Evolutionary conservation across 2,113 vertebrate genomes (phyloP), one percentile per base, ranked within the genome.

Genomic region (Dicaeum eximium): DNA sequence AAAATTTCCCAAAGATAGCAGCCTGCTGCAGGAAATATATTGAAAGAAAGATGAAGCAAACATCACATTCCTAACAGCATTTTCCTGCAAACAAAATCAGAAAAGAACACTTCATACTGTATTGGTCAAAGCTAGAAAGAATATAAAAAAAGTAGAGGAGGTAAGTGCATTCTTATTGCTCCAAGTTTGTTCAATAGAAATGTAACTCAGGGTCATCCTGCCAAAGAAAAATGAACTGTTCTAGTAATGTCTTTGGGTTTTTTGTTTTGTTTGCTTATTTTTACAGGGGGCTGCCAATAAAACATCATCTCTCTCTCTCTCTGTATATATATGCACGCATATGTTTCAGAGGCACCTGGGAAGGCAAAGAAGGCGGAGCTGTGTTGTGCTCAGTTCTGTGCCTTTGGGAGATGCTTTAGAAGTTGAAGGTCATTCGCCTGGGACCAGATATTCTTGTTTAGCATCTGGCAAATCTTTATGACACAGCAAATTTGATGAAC

Each of bases 291-390:
- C 18, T 54, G 17, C 11, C 50, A 83, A 64, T 5, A 54, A 95
- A 80, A 33, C 9, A 50, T 21, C 8, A 31, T 40, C 16, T 60
- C 17, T 21, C 7, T 24, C 4, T 38, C 16, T 61, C 16, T 31
- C 25, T n/a, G 19, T 23, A 9, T 35, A 1, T 11, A 4, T 23
- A 14, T 13, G 16, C 9, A 3, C 38, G 3, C 4, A 14, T 9
- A 35, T 24, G 6, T 50, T 86, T 67, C 35, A 47, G 27, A 42
- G 33, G 28, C 12, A 56, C 1, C 13, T 53, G 19, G 48, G 65
- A 90, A 65, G 11, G 25, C 24, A 42, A n/a, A 74, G 25, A 45
- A 85, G 31, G 65, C 40, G 79, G 33, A 78, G 21, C 33, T 74
- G 15, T 74, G 18, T 31, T 54, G 4, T 73, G 42, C 13, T 24